phyloP scores from a whole-genome alignment of 2,888 invertebrate species.

The Conus canariensis region DNA sequence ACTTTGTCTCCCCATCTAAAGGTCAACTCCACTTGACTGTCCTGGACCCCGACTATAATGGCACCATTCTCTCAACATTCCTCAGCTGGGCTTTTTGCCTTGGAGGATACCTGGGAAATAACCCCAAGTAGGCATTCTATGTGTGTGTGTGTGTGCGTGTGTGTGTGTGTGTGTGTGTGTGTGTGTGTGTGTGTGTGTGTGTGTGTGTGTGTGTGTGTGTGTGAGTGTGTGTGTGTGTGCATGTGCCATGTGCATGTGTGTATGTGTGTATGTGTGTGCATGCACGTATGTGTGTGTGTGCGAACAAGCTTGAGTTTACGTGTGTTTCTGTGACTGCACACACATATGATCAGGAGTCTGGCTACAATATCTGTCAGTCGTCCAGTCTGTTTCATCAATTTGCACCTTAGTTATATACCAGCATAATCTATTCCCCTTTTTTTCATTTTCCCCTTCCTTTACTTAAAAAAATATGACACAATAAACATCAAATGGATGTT shows the following conservation, averaged over 20 bases:
- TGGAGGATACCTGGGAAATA: not conserved
- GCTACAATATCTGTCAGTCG: too few species aligned
- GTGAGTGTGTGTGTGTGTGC: not conserved
- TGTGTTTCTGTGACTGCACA: conserved; percentile 8
- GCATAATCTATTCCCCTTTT: too few species aligned
- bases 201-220: conserved; percentile 25
- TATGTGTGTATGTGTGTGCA: conserved; percentile 12
- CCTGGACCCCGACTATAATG: not conserved
- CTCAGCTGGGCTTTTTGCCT: not conserved
- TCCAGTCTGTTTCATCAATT: too few species aligned
- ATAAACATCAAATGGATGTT: too few species aligned
- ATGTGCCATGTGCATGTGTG: not conserved
- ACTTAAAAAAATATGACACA: too few species aligned
- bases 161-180: conserved; percentile 1
- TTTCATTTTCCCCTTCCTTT: too few species aligned
- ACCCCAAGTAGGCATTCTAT: not conserved
- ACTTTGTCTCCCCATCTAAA: not conserved
- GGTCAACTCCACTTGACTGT: not conserved
- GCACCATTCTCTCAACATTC: not conserved
- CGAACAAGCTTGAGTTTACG: not conserved
- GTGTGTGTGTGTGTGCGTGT: conserved; percentile 7
- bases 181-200: not conserved
- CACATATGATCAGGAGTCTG: not conserved
- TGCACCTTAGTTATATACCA: too few species aligned
- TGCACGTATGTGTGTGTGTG: not conserved